These are phyloP conservation scores for Rhodinocichla rosea DNA, from an alignment of 2,113 vertebrate species.

Conservation along the genomic window DNA sequence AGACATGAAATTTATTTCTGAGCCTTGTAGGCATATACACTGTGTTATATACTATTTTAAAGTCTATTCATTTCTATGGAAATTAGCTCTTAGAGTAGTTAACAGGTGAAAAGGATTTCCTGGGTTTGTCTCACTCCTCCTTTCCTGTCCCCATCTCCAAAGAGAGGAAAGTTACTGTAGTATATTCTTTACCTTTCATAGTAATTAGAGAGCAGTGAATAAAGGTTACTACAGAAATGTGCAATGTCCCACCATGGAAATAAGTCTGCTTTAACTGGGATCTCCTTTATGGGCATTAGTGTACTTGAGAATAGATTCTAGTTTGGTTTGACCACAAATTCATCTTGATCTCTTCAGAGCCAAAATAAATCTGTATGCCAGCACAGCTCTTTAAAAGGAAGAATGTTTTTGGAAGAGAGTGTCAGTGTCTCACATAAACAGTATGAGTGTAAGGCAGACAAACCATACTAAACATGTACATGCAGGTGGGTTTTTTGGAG, in stretches of 20 bases:
- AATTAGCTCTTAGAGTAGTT: not conserved
- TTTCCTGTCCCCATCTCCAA: not conserved
- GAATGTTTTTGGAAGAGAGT: not conserved
- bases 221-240: not conserved
- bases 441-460: not conserved
- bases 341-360: not conserved
- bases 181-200: not conserved
- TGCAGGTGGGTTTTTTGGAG: not conserved
- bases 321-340: not conserved
- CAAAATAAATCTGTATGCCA: not conserved
- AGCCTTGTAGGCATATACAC: not conserved
- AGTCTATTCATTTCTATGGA: not conserved
- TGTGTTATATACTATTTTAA: not conserved
- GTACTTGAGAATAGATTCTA: not conserved
- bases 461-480: not conserved
- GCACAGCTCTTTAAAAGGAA: not conserved
- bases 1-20: not conserved
- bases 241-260: not conserved
- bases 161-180: not conserved
- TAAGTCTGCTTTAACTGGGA: not conserved
- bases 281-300: not conserved
- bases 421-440: not conserved
- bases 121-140: not conserved
- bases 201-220: not conserved
- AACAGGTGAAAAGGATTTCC: not conserved